A percentile compares a stretch with the other conserved stretches of the same genome.
Conservation (phyloP, 1,140 invertebrate genomes). For the Pseudomyrmex pallidus region DNA sequence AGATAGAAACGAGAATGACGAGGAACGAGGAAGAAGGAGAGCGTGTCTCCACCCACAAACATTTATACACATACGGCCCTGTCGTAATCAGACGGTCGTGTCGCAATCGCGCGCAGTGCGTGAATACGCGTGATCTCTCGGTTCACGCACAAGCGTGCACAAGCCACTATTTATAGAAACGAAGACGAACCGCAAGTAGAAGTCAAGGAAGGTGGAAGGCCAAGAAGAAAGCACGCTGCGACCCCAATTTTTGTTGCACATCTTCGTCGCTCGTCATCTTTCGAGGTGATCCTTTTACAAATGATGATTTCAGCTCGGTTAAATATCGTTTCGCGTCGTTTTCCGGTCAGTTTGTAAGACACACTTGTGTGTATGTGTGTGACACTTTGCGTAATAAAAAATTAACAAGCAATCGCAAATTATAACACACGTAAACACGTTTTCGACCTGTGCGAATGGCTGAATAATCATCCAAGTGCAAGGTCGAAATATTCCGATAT, state of each 20-base stretch:
- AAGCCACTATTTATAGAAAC: slow-evolving; percentile 62
- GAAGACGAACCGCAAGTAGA: slow-evolving; percentile 52
- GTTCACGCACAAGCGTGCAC: slow-evolving; percentile 51
- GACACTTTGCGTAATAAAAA: too few species aligned
- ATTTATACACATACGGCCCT: slow-evolving; percentile 25
- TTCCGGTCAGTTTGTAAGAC: too few species aligned
- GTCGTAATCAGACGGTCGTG: slow-evolving; percentile 43
- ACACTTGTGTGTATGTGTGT: too few species aligned
- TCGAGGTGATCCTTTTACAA: neutral
- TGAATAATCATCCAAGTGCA: too few species aligned
- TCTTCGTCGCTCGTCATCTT: slow-evolving; percentile 48
- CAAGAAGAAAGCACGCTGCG: slow-evolving; percentile 68
- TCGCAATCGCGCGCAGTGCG: slow-evolving; percentile 50
- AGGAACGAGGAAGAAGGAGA: slow-evolving; percentile 34
- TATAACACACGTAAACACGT: too few species aligned
- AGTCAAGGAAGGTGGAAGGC: slow-evolving; percentile 69
- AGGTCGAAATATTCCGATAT: too few species aligned
- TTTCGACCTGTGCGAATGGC: too few species aligned
- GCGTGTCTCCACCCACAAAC: neutral
- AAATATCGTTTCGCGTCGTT: too few species aligned
- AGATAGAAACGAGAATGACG: neutral
- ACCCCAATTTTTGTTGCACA: slow-evolving; percentile 65
- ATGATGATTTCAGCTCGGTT: neutral
- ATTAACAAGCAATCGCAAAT: too few species aligned
- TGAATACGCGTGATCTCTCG: slow-evolving; percentile 55